Evolutionary conservation across 92 coral and sea anemone genomes (phyloP).

Genomic region (Porites cylindrica): DNA sequence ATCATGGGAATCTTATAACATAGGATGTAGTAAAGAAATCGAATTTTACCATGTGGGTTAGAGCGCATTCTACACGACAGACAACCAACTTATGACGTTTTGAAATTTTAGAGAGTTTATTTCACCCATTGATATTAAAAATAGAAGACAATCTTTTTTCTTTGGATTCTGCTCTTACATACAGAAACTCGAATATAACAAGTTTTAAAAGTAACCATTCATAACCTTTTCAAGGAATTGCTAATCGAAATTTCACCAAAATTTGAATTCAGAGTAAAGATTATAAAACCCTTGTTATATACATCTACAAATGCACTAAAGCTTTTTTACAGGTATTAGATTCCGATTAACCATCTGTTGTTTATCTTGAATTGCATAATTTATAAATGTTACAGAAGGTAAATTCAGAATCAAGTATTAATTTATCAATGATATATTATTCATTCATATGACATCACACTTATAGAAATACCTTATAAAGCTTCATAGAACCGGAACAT

Average conservation of each 20-base stretch:
- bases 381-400: not conserved
- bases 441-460: not conserved
- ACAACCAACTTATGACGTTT: constrained; percentile 11
- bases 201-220: constrained; percentile 29
- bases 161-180: constrained; percentile 42
- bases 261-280: constrained; percentile 11
- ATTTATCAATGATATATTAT: not conserved
- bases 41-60: not conserved
- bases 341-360: not conserved
- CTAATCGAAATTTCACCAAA: constrained; percentile 19
- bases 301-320: constrained; percentile 28
- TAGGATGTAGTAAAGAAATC: too few species aligned
- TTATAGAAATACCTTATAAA: not conserved
- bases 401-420: not conserved
- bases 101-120: constrained; percentile 15
- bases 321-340: not conserved
- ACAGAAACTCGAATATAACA: constrained; percentile 13
- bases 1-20: too few species aligned
- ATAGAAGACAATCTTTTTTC: constrained; percentile 51
- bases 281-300: constrained; percentile 47
- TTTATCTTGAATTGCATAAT: constrained; percentile 5
- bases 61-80: not conserved
- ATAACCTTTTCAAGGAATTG: constrained; percentile 20
- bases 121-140: constrained; percentile 48
- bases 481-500: not conserved